phyloP scores from a whole-genome alignment of 2,888 invertebrate species.

The Meta bourneti region DNA sequence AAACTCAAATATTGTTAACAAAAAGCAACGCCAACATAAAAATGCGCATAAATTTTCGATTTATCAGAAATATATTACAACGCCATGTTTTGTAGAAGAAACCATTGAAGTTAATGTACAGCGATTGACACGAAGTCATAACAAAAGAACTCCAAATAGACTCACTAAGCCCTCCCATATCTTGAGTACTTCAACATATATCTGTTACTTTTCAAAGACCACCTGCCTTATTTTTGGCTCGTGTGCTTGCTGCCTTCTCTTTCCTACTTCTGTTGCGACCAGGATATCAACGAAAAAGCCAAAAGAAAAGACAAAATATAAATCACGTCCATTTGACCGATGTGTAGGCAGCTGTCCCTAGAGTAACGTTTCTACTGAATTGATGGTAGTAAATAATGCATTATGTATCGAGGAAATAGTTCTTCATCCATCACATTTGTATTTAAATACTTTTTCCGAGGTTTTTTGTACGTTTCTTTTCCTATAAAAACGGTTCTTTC shows the following conservation, averaged over 20 bases:
- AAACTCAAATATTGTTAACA: no score
- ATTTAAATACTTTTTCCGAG: constrained; percentile 63
- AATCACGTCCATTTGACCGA: constrained; percentile 70
- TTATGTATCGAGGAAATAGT: constrained; percentile 69
- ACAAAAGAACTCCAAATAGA: neutral
- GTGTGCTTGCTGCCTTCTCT: constrained; percentile 12
- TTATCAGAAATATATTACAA: neutral
- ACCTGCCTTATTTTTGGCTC: constrained; percentile 46
- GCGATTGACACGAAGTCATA: neutral
- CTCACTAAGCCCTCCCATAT: neutral
- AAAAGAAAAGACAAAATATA: constrained; percentile 61
- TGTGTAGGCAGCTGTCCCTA: constrained; percentile 59
- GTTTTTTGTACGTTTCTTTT: neutral
- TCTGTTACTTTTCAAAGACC: constrained; percentile 33
- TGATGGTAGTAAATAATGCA: constrained; percentile 70
- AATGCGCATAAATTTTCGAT: neutral
- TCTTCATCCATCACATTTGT: constrained; percentile 71
- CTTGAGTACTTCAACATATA: constrained; percentile 35
- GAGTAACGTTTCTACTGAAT: constrained; percentile 63
- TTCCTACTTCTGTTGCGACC: constrained; percentile 21
- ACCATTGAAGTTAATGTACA: neutral
- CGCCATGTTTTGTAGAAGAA: neutral
- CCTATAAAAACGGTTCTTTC: neutral
- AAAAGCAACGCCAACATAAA: no score
- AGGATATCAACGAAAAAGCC: constrained; percentile 50